These are phyloP conservation scores for Dinocampus coccinellae DNA, from an alignment of 2,888 invertebrate genomes.

Conservation along the genomic window DNA sequence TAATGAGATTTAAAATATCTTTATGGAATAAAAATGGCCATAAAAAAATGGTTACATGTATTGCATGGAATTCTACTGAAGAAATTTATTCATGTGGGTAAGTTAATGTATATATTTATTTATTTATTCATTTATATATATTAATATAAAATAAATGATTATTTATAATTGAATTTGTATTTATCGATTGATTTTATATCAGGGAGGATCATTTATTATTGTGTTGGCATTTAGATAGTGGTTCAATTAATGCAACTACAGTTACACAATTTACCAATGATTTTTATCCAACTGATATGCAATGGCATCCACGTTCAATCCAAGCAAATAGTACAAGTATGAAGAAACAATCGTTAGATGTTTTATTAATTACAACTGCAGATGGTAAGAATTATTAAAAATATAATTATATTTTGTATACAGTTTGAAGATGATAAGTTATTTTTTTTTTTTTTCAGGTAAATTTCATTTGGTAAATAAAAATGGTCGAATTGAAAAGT, in stretches of 20 bases:
- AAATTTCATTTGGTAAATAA: conserved; percentile 91
- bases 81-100: conserved; percentile 93
- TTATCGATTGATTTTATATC: conserved; percentile 53
- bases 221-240: conserved; percentile 85
- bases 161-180: conserved; percentile 8
- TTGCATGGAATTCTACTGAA: conserved; percentile 94
- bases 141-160: too few relatives aligned
- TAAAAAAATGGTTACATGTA: conserved; percentile 86
- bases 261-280: conserved; percentile 86
- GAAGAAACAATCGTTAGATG: conserved; percentile 79
- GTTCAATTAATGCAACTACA: conserved; percentile 80
- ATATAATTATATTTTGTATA: neutral
- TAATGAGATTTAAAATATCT: conserved; percentile 65
- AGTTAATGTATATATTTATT: conserved; percentile 49
- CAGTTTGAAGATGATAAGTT: neutral
- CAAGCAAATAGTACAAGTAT: conserved; percentile 62
- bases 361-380: conserved; percentile 86
- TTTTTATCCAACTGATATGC: conserved; percentile 90
- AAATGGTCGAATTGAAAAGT: conserved; percentile 92
- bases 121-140: neutral
- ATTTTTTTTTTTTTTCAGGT: conserved; percentile 66
- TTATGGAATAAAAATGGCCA: conserved; percentile 82
- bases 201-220: conserved; percentile 94
- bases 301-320: conserved; percentile 84
- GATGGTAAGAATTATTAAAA: conserved; percentile 76